Evolutionary conservation across 2,797 vertebrate genomes (phyloP), one percentile per base, ranked within the genome.

Genomic region (Lepidocolaptes lacrymiger): DNA sequence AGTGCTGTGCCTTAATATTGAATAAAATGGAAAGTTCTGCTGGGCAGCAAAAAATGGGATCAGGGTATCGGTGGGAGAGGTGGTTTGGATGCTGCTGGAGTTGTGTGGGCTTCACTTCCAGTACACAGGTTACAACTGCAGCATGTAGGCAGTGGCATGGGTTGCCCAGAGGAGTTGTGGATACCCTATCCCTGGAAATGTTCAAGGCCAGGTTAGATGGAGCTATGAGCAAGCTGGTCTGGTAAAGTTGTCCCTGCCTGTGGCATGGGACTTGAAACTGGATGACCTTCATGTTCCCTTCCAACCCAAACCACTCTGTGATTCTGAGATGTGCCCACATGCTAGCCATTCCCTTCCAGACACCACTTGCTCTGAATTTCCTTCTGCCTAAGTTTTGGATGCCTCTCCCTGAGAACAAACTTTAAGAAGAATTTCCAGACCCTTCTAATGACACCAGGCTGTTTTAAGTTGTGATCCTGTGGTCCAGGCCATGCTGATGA

Each of bases 101-200:
- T 7, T 27, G 21, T 18, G 34, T 64, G n/a, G 52, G 27, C 27
- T 93, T 84, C 89, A 21, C 7, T 34, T 69, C 30, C 36, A 58
- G 4, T 12, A 2, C 0, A 0, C 1, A 9, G 23, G 43, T 66
- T 43, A n/a, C 54, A 81, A 34, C 2, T 16, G 34, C 46, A 26
- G 26, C 23, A 10, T 27, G 18, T 5, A 48, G 66, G 59, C 30
- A 27, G n/a, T 41, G 46, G 21, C 15, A 27, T 17, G 30, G 22
- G 9, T 5, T 66, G 27, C 7, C 2, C 30, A 17, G 26, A 61
- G 66, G 36, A 59, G 6, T 0, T 36, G 12, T 56, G 56, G 13
- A 8, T 85, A 27, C 7, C 27, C 19, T 9, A 43, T 37, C 27
- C 16, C 19, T 43, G 67, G 41, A 67, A 49, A 61, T 30, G 32